These are phyloP conservation scores for Australoheros facetus DNA, from an alignment of 2,797 vertebrate genomes.

Conservation along the genomic window DNA sequence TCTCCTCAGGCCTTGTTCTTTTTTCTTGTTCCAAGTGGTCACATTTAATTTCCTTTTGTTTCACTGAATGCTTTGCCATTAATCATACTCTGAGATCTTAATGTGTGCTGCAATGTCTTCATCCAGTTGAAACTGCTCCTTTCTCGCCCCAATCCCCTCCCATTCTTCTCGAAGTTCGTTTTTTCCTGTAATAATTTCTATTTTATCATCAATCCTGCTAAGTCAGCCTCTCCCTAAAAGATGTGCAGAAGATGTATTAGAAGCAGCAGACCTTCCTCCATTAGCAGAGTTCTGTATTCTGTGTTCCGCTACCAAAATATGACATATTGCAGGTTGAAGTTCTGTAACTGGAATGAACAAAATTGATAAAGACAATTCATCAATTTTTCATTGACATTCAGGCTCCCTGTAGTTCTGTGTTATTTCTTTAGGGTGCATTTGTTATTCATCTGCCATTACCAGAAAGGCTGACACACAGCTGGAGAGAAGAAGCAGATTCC, in stretches of 20 bases:
- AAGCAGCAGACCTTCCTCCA: not conserved
- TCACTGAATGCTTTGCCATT: not conserved
- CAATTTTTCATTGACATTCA: too few relatives aligned
- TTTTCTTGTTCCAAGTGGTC: not conserved
- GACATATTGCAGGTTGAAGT: not conserved
- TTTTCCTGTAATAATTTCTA: not conserved
- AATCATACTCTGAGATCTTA: not conserved
- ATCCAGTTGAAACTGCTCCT: not conserved
- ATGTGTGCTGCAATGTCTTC: not conserved
- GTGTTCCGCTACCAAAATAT: not conserved
- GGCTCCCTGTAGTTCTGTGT: conserved; percentile 34
- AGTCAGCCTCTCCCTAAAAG: not conserved
- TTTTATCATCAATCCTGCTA: not conserved
- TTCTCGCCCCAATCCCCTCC: not conserved
- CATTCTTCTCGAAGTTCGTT: not conserved
- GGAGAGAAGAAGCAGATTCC: conserved; percentile 48
- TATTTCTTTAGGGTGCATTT: conserved; percentile 63
- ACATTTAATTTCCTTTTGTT: not conserved
- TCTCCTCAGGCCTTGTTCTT: not conserved
- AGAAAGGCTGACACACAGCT: conserved; percentile 65
- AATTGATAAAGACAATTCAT: too few relatives aligned
- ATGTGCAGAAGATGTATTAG: not conserved
- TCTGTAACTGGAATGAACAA: not conserved
- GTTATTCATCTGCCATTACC: conserved; percentile 69
- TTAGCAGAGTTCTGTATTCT: not conserved